A percentile compares a stretch with the other conserved stretches of the same genome.
phyloP scores from a whole-genome alignment of 1,140 invertebrate genomes.

The Ceratina australensis region DNA sequence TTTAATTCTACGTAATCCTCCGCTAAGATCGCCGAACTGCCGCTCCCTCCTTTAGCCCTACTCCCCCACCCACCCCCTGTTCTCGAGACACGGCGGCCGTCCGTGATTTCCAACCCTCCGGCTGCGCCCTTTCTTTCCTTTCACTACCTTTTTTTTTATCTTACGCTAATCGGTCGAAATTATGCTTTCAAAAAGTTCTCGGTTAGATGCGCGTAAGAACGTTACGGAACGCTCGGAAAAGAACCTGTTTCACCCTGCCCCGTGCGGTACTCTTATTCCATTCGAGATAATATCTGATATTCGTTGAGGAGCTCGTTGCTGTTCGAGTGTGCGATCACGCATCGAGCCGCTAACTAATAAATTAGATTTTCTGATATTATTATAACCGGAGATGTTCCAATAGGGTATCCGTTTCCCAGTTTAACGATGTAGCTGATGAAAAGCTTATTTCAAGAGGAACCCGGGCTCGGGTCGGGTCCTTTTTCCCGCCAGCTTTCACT shows the following conservation, averaged over 20 bases:
- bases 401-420: neutral
- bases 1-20: constrained; percentile 79
- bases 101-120: constrained; percentile 51
- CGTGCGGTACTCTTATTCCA: too few relatives aligned
- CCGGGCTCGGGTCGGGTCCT: constrained; percentile 28
- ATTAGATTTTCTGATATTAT: too few relatives aligned
- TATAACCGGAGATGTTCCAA: too few relatives aligned
- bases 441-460: constrained; percentile 34
- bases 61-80: constrained; percentile 10
- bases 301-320: too few relatives aligned
- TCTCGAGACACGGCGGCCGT: constrained; percentile 26
- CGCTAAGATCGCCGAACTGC: constrained; percentile 75
- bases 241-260: too few relatives aligned
- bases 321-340: too few relatives aligned
- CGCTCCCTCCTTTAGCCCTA: constrained; percentile 14
- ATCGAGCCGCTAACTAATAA: too few relatives aligned
- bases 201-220: constrained; percentile 15
- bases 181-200: constrained; percentile 29
- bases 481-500: constrained; percentile 47
- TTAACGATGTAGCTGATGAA: constrained; percentile 14
- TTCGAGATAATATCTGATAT: too few relatives aligned
- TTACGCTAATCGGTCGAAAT: constrained; percentile 50
- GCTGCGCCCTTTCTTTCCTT: constrained; percentile 21
- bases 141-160: constrained; percentile 18
- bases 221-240: too few relatives aligned